Conservation (phyloP, 1,140 invertebrate genomes). For the Bombus balteatus region DNA sequence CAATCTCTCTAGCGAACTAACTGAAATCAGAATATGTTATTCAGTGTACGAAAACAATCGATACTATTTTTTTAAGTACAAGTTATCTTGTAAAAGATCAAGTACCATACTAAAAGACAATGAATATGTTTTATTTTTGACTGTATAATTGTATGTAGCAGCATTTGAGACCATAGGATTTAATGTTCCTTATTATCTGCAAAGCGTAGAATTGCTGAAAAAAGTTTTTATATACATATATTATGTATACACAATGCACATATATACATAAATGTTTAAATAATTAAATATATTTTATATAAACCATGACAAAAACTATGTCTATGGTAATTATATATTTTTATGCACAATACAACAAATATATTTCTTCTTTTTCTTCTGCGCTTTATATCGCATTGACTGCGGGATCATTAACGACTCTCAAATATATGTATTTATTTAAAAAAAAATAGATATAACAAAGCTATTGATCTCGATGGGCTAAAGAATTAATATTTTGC, state of each 20-base stretch:
- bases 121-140: not conserved
- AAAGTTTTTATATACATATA: not conserved
- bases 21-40: not conserved
- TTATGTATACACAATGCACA: not conserved
- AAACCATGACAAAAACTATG: not conserved
- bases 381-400: too few species aligned
- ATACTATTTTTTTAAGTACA: too few species aligned
- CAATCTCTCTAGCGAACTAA: not conserved
- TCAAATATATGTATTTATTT: too few species aligned
- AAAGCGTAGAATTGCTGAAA: not conserved
- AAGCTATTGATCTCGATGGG: conserved; percentile 44
- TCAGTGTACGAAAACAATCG: too few species aligned
- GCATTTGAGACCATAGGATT: not conserved
- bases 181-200: not conserved
- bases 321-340: conserved; percentile 11
- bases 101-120: conserved; percentile 4
- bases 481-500: conserved; percentile 17
- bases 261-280: conserved; percentile 34
- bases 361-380: not conserved
- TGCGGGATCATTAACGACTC: too few species aligned
- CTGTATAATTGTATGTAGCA: not conserved
- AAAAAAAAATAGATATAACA: conserved; percentile 4
- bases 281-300: conserved; percentile 1
- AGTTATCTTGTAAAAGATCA: not conserved
- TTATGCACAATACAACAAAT: conserved; percentile 8